These are phyloP conservation scores for Cricetomys ansorgei DNA, from an alignment of 2,113 vertebrate genomes.

Conservation along the genomic window DNA sequence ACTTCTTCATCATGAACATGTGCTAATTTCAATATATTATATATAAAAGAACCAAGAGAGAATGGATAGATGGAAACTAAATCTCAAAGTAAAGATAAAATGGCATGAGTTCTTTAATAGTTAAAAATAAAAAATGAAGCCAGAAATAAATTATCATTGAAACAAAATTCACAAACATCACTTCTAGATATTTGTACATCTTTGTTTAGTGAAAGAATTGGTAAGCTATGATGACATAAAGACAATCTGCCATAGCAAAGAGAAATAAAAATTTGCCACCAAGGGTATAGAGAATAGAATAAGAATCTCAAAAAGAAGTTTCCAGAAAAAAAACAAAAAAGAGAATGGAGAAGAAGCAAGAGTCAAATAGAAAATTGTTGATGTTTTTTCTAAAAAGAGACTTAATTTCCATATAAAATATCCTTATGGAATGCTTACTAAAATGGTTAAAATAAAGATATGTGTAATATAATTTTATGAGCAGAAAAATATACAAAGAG, in stretches of 20 bases:
- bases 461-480: not conserved
- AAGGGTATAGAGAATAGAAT: not conserved
- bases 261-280: not conserved
- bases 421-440: not conserved
- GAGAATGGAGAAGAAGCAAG: not conserved
- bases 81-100: not conserved
- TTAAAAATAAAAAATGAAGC: not conserved
- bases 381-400: not conserved
- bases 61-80: not conserved
- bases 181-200: not conserved
- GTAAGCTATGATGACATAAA: not conserved
- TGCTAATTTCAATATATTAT: not conserved
- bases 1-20: not conserved
- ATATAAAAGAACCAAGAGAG: not conserved
- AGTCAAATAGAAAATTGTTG: not conserved
- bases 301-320: not conserved
- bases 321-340: not conserved
- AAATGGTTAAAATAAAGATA: not conserved
- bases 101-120: not conserved
- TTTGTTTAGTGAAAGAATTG: not conserved
- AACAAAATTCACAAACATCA: not conserved
- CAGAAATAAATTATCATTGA: not conserved
- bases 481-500: not conserved
- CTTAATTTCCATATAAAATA: not conserved
- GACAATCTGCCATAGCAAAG: not conserved